These are phyloP conservation scores for Erpetoichthys calabaricus DNA, from an alignment of 2,797 vertebrate genomes.

Conservation along the genomic window DNA sequence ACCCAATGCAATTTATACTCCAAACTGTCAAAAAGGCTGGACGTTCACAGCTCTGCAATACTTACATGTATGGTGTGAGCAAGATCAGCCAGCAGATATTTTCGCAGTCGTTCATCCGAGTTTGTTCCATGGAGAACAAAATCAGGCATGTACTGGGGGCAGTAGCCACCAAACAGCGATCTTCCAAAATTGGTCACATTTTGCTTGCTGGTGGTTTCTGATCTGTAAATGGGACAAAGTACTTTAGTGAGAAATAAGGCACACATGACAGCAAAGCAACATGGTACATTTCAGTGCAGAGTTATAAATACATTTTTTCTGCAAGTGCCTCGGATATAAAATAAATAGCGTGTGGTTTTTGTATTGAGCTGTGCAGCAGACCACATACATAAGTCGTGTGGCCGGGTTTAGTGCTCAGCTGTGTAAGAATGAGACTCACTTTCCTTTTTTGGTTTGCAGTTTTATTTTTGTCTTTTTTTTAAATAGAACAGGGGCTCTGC, in stretches of 20 bases:
- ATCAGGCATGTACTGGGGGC: constrained; percentile 64
- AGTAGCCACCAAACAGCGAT: constrained; percentile 67
- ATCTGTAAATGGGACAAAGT: constrained; percentile 34
- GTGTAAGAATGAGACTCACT: too few species aligned
- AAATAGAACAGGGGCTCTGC: too few species aligned
- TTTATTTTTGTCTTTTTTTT: too few species aligned
- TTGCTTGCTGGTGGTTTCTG: constrained; percentile 45
- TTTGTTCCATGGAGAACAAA: constrained; percentile 64
- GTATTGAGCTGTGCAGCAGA: too few species aligned
- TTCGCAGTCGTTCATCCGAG: constrained; percentile 57
- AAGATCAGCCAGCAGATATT: constrained; percentile 54
- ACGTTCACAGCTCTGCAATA: constrained; percentile 10
- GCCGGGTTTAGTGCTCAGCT: too few species aligned
- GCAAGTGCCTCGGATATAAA: background rate
- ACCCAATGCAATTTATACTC: background rate
- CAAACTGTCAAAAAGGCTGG: background rate
- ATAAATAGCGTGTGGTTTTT: background rate
- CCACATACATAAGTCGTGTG: too few species aligned
- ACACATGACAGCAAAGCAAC: too few species aligned
- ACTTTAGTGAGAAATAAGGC: too few species aligned
- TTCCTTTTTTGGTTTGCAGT: too few species aligned
- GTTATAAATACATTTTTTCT: too few species aligned
- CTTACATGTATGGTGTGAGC: constrained; percentile 63
- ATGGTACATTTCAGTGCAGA: too few species aligned
- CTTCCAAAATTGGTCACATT: constrained; percentile 62